Base-by-base conservation (phyloP, 2,113 vertebrate genomes). In the Gallinago jamesoni region DNA sequence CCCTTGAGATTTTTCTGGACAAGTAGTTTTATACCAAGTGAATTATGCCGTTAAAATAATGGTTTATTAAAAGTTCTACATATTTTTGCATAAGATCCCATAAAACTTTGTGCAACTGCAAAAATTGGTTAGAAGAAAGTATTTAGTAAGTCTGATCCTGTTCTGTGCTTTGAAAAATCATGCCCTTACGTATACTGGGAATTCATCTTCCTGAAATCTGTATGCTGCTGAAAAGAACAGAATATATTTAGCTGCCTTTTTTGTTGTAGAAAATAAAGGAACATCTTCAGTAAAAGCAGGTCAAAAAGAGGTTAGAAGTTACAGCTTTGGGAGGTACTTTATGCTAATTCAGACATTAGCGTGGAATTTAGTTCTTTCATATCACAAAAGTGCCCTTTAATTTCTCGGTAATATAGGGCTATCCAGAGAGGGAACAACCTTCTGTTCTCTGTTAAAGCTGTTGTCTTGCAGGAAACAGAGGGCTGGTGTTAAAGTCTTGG, bases 311-410 rank as follows among this genome's bases (percentile, higher is more conserved):
- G 92, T 93, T 88, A 91, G 82, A 95, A 93, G 66, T 68, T 95
- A 93, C 24, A 88, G 82, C 89, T 90, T 91, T 94, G 82, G 87
- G 90, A 94, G 80, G 59, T 74, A 25, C 30, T 90, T 94, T 96
- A 96, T 96, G 89, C 69, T 96, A 96, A 97, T 94, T 87, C 76
- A 93, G 66, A 88, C 47, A 89, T 94, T 85, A 96, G 47, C 45
- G 63, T 94, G 66, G 66, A 94, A 87, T 87, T 84, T 69, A 69
- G 17, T 64, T 94, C 24, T 80, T 93, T 89, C 63, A 52, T 94
- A 74, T 77, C 20, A 94, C 52, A 89, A n/a, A 87, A 53, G 15
- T 52, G 27, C 28, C 79, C 52, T 80, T 91, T 84, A 96, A 73
- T 94, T 94, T 94, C 74, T 77, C 28, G 22, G 18, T 70, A 92